Base-by-base conservation (phyloP, 2,797 vertebrate species). In the Sebastes melanostomus region DNA sequence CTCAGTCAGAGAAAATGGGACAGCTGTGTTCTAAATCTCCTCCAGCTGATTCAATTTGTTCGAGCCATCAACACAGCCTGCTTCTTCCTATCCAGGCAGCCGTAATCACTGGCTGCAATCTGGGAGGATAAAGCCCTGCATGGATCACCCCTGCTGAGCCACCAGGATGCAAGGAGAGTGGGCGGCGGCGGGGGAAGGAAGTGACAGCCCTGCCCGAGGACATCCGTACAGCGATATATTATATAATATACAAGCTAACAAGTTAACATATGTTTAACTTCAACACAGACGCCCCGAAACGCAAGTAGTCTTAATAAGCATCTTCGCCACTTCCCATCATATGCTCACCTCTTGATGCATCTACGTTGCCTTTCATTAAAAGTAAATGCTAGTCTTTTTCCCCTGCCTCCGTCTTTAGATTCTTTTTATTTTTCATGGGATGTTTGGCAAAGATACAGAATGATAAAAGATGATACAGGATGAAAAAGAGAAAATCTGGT, bases 21-120 rank as follows among this genome's bases (percentile, higher is more conserved):
- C 94, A 95, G 94, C 93, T 95, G 95, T 89, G 91, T 78, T 85
- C 89, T 92, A 95, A 96, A 95, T 95, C 94, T 93, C 90, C 89
- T 89, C 91, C 89, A 86, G 90, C 91, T 94, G 94, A 95, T 96
- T 95, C 92, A 94, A 95, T 96, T 94, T 94, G 93, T 93, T 88
- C 78, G 68, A 91, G 90, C 88, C 87, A 86, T 94, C 91, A 90
- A 91, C 89, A 92, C 86, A 84, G 88, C 81, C 90, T 61, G 88
- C 88, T 90, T 86, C 90, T 87, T 88, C 71, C 90, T 86, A 91
- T 87, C 85, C 89, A 90, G 79, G 82, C 87, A 80, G 90, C 55
- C 70, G 78, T 95, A 96, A 96, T 96, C 95, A 93, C 90, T 88
- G 78, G 86, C 91, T 90, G 91, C 90, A 94, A 94, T 95, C 94